phyloP scores from a whole-genome alignment of 2,888 invertebrate genomes.

The Meteorus cinctellus region DNA sequence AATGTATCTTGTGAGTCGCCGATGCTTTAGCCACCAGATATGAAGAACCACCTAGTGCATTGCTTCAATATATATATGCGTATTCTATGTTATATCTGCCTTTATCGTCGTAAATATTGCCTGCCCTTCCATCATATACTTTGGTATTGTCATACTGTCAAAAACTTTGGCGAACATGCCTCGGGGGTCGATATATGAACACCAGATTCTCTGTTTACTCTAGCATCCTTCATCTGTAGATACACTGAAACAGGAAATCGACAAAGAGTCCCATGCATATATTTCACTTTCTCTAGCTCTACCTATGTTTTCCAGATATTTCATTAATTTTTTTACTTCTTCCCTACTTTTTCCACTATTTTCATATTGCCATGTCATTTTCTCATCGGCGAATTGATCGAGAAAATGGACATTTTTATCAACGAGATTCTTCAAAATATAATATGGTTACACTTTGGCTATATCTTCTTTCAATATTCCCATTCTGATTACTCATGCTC shows the following conservation, averaged over 20 bases:
- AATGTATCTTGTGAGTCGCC: conserved; percentile 65
- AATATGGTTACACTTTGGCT: no score
- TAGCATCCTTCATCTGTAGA: neutral
- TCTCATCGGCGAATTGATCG: no score
- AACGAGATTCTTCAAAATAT: no score
- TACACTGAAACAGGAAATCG: neutral
- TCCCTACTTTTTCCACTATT: neutral
- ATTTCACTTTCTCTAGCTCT: neutral
- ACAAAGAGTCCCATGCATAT: neutral
- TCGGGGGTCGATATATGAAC: neutral
- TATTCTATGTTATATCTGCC: neutral
- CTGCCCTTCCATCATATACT: neutral
- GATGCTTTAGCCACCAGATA: conserved; percentile 45
- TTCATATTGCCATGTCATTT: neutral
- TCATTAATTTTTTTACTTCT: neutral
- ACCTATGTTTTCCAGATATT: neutral
- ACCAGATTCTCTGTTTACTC: neutral
- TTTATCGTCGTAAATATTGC: neutral
- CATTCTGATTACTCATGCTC: no score
- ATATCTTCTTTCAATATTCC: no score
- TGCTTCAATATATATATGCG: neutral
- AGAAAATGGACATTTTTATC: no score
- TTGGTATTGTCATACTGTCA: neutral
- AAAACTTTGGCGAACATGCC: neutral
- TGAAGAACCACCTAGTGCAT: neutral